These are phyloP conservation scores for Macaca fascicularis DNA, from an alignment of 2,113 vertebrate species.

Conservation along the genomic window DNA sequence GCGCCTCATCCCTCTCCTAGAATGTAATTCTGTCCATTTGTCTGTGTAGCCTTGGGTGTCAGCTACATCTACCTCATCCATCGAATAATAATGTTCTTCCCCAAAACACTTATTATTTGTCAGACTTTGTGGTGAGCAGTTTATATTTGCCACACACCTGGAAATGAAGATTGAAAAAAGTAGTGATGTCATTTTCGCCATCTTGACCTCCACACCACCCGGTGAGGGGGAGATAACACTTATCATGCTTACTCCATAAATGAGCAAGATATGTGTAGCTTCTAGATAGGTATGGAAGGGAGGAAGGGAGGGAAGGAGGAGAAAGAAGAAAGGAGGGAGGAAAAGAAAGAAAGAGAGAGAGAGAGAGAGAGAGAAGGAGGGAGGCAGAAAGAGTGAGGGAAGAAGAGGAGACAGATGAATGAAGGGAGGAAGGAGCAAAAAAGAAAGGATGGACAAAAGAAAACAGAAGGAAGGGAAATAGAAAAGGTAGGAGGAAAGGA, in stretches of 20 bases:
- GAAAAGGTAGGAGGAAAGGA: not conserved
- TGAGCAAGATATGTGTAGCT: too few relatives aligned
- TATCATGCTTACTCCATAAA: too few relatives aligned
- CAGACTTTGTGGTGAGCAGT: not conserved
- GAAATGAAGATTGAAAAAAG: not conserved
- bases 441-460: not conserved
- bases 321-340: not conserved
- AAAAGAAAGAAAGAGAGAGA: not conserved
- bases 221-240: fast-evolving
- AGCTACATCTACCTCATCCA: fast-evolving
- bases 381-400: not conserved
- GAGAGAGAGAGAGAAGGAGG: not conserved
- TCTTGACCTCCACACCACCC: too few relatives aligned
- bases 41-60: fast-evolving
- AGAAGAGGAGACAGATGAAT: not conserved
- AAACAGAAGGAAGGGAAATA: not conserved
- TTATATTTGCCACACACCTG: fast-evolving
- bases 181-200: fast-evolving
- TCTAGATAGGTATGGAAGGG: not conserved
- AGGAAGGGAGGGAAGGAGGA: not conserved
- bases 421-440: not conserved
- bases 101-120: fast-evolving
- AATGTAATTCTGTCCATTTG: fast-evolving
- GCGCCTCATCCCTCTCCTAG: fast-evolving
- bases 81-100: not conserved